These are phyloP conservation scores for Cephalophus harveyi DNA, from an alignment of 2,113 vertebrate species.

Conservation along the genomic window DNA sequence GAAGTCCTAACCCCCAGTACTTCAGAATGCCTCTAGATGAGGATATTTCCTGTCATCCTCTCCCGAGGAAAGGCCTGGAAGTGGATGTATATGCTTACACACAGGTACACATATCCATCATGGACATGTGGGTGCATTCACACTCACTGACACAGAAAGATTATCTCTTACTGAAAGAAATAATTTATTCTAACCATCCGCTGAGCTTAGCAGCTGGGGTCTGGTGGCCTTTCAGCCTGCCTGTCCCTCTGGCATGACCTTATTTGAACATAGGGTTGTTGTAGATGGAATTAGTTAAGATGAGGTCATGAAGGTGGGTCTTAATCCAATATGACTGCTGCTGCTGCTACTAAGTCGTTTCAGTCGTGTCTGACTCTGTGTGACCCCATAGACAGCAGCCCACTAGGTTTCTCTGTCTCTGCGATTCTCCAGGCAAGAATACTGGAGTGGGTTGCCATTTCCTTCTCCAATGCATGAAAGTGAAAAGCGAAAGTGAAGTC, in stretches of 20 bases:
- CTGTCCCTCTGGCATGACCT: not conserved
- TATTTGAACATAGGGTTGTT: not conserved
- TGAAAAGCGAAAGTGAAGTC: too few species aligned
- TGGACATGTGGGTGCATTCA: not conserved
- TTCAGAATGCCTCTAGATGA: not conserved
- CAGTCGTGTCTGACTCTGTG: too few species aligned
- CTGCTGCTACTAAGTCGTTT: too few species aligned
- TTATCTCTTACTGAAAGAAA: not conserved
- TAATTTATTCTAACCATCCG: not conserved
- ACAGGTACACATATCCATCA: not conserved
- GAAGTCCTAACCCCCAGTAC: not conserved
- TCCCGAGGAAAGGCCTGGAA: not conserved
- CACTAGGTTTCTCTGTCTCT: too few species aligned
- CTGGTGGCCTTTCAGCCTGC: not conserved
- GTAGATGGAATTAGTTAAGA: not conserved
- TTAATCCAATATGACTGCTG: not conserved
- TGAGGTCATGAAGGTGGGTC: not conserved
- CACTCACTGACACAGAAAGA: not conserved
- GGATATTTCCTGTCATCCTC: not conserved
- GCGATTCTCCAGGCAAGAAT: too few species aligned
- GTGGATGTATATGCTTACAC: not conserved
- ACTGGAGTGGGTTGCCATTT: too few species aligned
- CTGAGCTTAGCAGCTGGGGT: not conserved
- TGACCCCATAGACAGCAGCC: too few species aligned
- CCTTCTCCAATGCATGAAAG: too few species aligned